A percentile compares a stretch with the other conserved stretches of the same genome.
phyloP scores from a whole-genome alignment of 53 echinoderm and acorn worm species.

The Stichopus horrens region DNA sequence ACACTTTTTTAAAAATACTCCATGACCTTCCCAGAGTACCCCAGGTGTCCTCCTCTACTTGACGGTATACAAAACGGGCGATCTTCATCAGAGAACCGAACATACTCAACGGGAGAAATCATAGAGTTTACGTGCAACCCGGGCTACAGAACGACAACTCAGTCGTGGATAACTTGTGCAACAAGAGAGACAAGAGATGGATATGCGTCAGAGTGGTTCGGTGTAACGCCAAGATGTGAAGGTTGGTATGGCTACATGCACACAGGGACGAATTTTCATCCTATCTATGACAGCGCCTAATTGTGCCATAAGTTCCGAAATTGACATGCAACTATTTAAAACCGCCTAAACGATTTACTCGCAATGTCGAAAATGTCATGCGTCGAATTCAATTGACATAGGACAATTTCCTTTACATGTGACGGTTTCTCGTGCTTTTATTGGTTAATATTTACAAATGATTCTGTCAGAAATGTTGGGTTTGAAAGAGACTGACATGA shows the following conservation, averaged over 20 bases:
- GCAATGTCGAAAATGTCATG: neutral
- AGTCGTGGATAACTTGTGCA: conserved; percentile 54
- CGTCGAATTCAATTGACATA: neutral
- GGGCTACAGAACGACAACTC: conserved; percentile 52
- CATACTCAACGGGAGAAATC: conserved; percentile 33
- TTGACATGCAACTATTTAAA: neutral
- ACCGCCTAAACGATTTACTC: neutral
- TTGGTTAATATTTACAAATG: too few species aligned
- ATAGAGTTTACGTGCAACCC: conserved; percentile 43
- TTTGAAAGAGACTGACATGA: too few species aligned
- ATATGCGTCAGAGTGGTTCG: conserved; percentile 20
- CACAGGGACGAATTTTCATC: neutral
- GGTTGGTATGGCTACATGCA: conserved; percentile 10
- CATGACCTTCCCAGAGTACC: neutral
- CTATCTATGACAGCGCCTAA: neutral
- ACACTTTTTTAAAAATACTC: neutral
- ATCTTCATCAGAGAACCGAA: conserved; percentile 23
- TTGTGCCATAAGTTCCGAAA: neutral
- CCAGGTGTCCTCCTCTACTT: conserved; percentile 36
- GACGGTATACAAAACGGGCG: conserved; percentile 17
- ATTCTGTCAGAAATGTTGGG: too few species aligned
- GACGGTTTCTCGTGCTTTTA: neutral
- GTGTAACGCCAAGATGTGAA: conserved; percentile 49
- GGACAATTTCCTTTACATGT: neutral
- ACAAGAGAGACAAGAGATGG: neutral